phyloP scores from a whole-genome alignment of 2,888 invertebrate species.

The Salpingus planirostris region DNA sequence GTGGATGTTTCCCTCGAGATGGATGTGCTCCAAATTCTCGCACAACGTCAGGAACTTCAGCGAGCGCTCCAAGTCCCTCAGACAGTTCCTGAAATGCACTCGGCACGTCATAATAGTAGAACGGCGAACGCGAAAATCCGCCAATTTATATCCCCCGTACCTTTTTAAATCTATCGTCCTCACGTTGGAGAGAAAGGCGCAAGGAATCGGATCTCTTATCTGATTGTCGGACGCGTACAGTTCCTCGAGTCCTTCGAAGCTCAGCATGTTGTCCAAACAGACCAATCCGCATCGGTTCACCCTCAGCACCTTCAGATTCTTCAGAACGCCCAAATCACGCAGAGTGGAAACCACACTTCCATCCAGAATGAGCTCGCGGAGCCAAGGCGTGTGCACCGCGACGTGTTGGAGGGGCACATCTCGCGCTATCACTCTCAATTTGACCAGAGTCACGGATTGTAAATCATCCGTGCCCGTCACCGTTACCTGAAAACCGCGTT shows the following conservation, averaged over 20 bases:
- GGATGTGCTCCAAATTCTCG: conserved; percentile 31
- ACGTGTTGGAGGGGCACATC: conserved; percentile 56
- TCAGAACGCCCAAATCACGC: conserved; percentile 58
- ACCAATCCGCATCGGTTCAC: conserved; percentile 58
- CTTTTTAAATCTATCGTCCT: conserved; percentile 41
- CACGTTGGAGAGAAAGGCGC: conserved; percentile 47
- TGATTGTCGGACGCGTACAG: conserved; percentile 56
- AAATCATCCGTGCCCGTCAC: conserved; percentile 42
- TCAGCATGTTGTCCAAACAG: conserved; percentile 60
- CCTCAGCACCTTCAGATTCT: conserved; percentile 48
- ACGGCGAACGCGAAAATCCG: too few species aligned
- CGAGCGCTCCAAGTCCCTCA: conserved; percentile 27
- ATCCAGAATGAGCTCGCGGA: conserved; percentile 53
- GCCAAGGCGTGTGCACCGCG: conserved; percentile 52
- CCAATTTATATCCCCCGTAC: too few species aligned
- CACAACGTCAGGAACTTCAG: conserved; percentile 37
- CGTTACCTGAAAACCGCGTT: conserved; percentile 36
- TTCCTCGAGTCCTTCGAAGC: conserved; percentile 51
- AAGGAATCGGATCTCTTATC: conserved; percentile 52
- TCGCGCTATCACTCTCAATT: conserved; percentile 56
- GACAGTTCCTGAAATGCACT: conserved; percentile 36
- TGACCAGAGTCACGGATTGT: conserved; percentile 48
- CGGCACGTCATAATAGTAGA: too few species aligned
- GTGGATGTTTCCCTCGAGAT: conserved; percentile 40
- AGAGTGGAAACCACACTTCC: conserved; percentile 59